A percentile compares a stretch with the other conserved stretches of the same genome.
Conservation (phyloP, 2,888 invertebrate genomes). For the Tipula helvola region DNA sequence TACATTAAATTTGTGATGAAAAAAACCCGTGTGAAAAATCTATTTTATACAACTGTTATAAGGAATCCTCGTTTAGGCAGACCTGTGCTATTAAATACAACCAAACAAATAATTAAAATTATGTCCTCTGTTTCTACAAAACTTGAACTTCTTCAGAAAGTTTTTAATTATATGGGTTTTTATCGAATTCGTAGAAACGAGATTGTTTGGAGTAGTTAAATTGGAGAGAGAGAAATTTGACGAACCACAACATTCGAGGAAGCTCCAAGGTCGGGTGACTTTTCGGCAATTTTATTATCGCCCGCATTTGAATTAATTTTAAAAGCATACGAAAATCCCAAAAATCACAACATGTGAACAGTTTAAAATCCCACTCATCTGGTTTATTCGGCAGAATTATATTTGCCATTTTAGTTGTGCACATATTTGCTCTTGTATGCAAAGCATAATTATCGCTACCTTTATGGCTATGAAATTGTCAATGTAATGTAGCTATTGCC, state of each 20-base stretch:
- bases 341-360: background rate
- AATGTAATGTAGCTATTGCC: too few relatives aligned
- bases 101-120: background rate
- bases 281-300: background rate
- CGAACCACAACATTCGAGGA: background rate
- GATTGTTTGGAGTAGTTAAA: too few relatives aligned
- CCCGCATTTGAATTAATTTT: background rate
- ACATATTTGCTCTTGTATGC: background rate
- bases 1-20: background rate
- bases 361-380: background rate
- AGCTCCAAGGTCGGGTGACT: background rate
- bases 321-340: background rate
- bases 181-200: too few relatives aligned
- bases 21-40: background rate
- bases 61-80: too few relatives aligned
- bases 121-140: background rate
- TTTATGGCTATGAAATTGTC: background rate
- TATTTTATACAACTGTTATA: background rate
- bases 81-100: too few relatives aligned
- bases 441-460: background rate
- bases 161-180: background rate
- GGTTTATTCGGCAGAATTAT: background rate
- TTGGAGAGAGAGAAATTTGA: too few relatives aligned
- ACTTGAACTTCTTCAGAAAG: background rate
- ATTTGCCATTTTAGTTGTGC: background rate